These are phyloP conservation scores for Pomacea canaliculata DNA, from an alignment of 2,888 invertebrate genomes.

Conservation along the genomic window DNA sequence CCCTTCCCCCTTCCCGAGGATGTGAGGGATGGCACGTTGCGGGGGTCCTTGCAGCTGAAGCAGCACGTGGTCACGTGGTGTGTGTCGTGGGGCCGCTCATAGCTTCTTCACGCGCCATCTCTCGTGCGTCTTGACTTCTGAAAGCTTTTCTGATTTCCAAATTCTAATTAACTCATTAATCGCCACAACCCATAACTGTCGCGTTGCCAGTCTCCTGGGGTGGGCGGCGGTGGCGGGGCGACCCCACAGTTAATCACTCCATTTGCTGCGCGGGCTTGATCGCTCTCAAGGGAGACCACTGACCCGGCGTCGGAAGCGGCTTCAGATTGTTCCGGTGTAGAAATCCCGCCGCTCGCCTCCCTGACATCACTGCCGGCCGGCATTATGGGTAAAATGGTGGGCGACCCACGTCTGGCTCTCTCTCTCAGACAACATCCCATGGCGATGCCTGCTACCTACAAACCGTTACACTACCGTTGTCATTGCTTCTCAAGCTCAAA, in stretches of 20 bases:
- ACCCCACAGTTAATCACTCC: constrained; percentile 2
- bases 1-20: not conserved
- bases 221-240: not conserved
- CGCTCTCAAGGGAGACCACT: constrained; percentile 2
- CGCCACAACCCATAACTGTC: constrained; percentile 1
- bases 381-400: too few relatives aligned
- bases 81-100: not conserved
- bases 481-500: too few relatives aligned
- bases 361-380: too few relatives aligned
- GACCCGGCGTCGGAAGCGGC: not conserved
- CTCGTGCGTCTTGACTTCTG: constrained; percentile 2
- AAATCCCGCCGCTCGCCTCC: not conserved
- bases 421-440: too few relatives aligned
- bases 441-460: too few relatives aligned
- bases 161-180: constrained; percentile 7
- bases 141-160: constrained; percentile 2
- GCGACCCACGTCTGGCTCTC: too few relatives aligned
- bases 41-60: not conserved
- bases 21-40: not conserved
- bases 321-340: not conserved
- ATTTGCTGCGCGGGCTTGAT: constrained; percentile 1
- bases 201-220: not conserved
- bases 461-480: too few relatives aligned
- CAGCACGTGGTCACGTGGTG: not conserved
- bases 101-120: not conserved